Evolutionary conservation across 2,113 vertebrate species (phyloP).

Genomic region (Aviceda subcristata): DNA sequence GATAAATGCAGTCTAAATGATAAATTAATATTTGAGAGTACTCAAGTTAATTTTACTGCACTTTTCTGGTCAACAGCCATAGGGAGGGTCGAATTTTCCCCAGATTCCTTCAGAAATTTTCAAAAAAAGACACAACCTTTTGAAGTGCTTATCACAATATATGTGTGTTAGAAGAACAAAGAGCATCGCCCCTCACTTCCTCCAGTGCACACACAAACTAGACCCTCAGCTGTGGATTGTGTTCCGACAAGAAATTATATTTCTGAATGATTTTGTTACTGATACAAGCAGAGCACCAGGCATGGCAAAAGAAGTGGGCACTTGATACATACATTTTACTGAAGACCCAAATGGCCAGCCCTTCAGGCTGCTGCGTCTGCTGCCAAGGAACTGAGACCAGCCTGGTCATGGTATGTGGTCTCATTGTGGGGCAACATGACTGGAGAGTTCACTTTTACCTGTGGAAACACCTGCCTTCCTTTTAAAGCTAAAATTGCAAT

Average conservation of each 20-base stretch:
- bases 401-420: not conserved
- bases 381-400: not conserved
- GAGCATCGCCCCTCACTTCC: fast-evolving
- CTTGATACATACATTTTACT: fast-evolving
- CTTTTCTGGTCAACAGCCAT: not conserved
- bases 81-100: not conserved
- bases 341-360: fast-evolving
- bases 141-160: not conserved
- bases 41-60: not conserved
- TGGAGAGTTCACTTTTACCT: not conserved
- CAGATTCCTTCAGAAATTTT: not conserved
- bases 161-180: not conserved
- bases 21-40: not conserved
- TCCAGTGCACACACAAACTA: not conserved
- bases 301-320: not conserved
- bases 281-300: not conserved
- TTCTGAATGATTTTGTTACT: not conserved
- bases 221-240: not conserved
- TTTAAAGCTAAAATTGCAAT: not conserved
- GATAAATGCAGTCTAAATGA: not conserved
- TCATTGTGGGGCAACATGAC: fast-evolving
- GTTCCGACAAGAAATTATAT: not conserved
- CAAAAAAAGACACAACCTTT: not conserved
- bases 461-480: not conserved
- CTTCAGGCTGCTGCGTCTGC: not conserved